Evolutionary conservation across 2,113 vertebrate species (phyloP).

Genomic region (Thryonomys swinderianus): DNA sequence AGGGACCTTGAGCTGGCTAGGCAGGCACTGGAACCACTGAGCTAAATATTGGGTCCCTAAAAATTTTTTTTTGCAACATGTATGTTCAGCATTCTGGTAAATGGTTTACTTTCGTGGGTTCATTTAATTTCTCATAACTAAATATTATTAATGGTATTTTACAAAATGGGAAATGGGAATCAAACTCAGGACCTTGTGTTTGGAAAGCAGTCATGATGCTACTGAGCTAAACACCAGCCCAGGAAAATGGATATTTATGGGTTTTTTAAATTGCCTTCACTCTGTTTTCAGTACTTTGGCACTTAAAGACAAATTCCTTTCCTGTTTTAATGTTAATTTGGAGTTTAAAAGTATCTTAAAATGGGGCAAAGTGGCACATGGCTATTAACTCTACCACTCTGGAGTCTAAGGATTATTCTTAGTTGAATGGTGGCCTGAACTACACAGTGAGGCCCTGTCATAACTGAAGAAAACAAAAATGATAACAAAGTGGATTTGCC

Average conservation of each 20-base stretch:
- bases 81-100: background rate
- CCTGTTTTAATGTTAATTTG: background rate
- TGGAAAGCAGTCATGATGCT: too few species aligned
- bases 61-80: background rate
- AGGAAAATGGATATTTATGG: background rate
- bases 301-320: background rate
- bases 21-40: too few species aligned
- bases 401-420: background rate
- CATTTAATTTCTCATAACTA: background rate
- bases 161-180: background rate
- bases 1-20: too few species aligned
- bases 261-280: background rate
- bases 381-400: background rate
- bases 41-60: too few species aligned
- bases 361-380: background rate
- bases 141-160: background rate
- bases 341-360: background rate
- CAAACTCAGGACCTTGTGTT: too few species aligned
- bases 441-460: background rate
- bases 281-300: conserved; percentile 14
- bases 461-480: background rate
- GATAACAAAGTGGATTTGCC: background rate
- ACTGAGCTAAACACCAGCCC: too few species aligned
- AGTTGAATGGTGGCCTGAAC: background rate
- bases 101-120: background rate